Evolutionary conservation across 2,888 invertebrate species (phyloP).

Genomic region (Masnerella sp.): DNA sequence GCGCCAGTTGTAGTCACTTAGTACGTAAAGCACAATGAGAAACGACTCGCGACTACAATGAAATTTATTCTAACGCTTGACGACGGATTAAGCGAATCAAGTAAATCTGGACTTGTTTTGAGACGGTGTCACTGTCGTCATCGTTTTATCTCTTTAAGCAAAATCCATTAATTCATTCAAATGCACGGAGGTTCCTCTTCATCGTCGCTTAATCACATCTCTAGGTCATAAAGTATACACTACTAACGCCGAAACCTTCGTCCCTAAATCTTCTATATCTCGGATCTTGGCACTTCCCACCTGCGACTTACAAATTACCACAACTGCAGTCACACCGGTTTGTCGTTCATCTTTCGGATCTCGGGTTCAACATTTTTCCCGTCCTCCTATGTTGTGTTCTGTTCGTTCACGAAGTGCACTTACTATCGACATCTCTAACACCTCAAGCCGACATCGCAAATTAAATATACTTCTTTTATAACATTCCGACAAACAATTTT

Average conservation of each 20-base stretch:
- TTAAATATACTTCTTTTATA: slow-evolving; percentile 29
- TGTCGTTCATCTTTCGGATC: slow-evolving; percentile 61
- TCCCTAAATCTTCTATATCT: slow-evolving; percentile 62
- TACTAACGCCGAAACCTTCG: slow-evolving; percentile 54
- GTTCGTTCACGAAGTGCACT: slow-evolving; percentile 29
- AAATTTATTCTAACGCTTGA: slow-evolving; percentile 40
- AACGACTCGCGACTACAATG: slow-evolving; percentile 30
- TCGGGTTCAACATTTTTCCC: slow-evolving; percentile 49
- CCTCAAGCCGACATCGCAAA: slow-evolving; percentile 25
- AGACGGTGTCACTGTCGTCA: slow-evolving; percentile 52
- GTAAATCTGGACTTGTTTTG: slow-evolving; percentile 55
- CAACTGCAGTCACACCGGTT: slow-evolving; percentile 63
- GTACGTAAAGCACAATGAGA: slow-evolving; percentile 26
- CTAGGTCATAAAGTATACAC: slow-evolving; percentile 60
- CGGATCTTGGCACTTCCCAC: slow-evolving; percentile 63
- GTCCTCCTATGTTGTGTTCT: slow-evolving; percentile 25
- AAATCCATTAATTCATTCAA: slow-evolving; percentile 56
- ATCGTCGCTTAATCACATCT: slow-evolving; percentile 61
- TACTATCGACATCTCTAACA: slow-evolving; percentile 39
- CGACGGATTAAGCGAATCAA: slow-evolving; percentile 51
- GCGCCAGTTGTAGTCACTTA: slow-evolving; percentile 8
- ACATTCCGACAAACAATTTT: slow-evolving; percentile 15
- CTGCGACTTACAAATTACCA: slow-evolving; percentile 64
- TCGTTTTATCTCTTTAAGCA: slow-evolving; percentile 44
- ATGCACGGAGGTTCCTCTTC: slow-evolving; percentile 58